Evolutionary conservation across 1,140 invertebrate species (phyloP).

Genomic region (Pentalonia nigronervosa): DNA sequence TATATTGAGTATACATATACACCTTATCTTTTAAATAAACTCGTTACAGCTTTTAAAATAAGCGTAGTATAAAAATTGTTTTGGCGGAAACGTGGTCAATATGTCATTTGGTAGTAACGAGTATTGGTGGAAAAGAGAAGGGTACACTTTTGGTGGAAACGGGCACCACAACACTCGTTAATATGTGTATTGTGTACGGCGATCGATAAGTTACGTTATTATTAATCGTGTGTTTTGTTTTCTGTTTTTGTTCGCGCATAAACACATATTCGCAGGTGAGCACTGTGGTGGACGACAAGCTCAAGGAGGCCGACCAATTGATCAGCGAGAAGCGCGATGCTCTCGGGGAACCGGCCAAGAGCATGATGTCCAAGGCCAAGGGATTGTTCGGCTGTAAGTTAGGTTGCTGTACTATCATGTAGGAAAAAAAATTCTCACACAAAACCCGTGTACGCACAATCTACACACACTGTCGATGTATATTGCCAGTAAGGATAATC

Average conservation of each 20-base stretch:
- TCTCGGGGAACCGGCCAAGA: constrained; percentile 60
- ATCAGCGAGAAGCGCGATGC: constrained; percentile 62
- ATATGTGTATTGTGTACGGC: not conserved
- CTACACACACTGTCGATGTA: constrained; percentile 5
- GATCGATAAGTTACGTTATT: not conserved
- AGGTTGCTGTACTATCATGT: constrained; percentile 54
- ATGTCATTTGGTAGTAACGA: too few relatives aligned
- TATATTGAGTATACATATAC: too few relatives aligned
- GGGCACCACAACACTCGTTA: not conserved
- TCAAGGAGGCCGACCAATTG: constrained; percentile 62
- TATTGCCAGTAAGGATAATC: constrained; percentile 31
- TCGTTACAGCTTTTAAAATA: too few relatives aligned
- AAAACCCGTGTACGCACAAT: not conserved
- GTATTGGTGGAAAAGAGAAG: too few relatives aligned
- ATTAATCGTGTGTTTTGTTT: not conserved
- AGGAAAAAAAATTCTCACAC: constrained; percentile 26
- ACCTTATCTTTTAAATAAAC: too few relatives aligned
- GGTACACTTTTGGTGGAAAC: too few relatives aligned
- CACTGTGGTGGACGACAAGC: constrained; percentile 60
- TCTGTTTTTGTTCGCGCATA: not conserved
- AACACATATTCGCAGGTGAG: constrained; percentile 59
- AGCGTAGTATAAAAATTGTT: too few relatives aligned
- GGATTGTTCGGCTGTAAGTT: constrained; percentile 62
- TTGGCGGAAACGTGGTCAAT: too few relatives aligned
- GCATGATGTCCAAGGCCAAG: constrained; percentile 62